Conservation (phyloP, 2,113 vertebrate genomes). For the Boleophthalmus pectinirostris region DNA sequence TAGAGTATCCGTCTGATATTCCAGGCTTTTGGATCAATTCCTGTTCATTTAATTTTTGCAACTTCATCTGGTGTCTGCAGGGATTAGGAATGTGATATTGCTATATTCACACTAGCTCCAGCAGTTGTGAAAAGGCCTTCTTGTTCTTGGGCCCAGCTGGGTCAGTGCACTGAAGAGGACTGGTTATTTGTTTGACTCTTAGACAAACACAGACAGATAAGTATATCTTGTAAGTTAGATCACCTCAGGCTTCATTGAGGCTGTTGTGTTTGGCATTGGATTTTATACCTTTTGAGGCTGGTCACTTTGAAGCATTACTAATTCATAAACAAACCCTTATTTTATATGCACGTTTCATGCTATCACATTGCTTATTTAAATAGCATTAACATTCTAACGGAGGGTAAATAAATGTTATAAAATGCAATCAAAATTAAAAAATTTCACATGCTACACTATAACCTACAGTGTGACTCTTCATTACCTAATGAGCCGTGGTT, state of each 20-base stretch:
- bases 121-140: slow-evolving; percentile 47
- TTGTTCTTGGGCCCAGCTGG: slow-evolving; percentile 47
- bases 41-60: slow-evolving; percentile 51
- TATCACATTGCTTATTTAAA: no score
- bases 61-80: slow-evolving; percentile 45
- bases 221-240: neutral
- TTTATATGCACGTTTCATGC: neutral
- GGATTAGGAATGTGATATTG: slow-evolving; percentile 57
- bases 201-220: neutral
- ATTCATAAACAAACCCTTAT: no score
- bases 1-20: slow-evolving; percentile 57
- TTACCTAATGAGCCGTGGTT: slow-evolving; percentile 57
- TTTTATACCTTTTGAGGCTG: neutral
- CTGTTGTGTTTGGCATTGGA: neutral
- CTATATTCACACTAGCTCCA: slow-evolving; percentile 33
- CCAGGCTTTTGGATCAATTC: slow-evolving; percentile 49
- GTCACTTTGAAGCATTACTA: neutral
- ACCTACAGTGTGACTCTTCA: slow-evolving; percentile 36
- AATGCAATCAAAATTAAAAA: no score
- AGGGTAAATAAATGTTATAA: no score
- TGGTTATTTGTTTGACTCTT: slow-evolving; percentile 12
- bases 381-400: no score
- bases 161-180: neutral
- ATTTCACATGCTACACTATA: neutral
- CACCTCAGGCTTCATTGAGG: neutral